Percentiles rank a stretch among this genome's conserved stretches.
Evolutionary conservation across 2,888 invertebrate species (phyloP).

Genomic region (Sarcophaga caerulescens): DNA sequence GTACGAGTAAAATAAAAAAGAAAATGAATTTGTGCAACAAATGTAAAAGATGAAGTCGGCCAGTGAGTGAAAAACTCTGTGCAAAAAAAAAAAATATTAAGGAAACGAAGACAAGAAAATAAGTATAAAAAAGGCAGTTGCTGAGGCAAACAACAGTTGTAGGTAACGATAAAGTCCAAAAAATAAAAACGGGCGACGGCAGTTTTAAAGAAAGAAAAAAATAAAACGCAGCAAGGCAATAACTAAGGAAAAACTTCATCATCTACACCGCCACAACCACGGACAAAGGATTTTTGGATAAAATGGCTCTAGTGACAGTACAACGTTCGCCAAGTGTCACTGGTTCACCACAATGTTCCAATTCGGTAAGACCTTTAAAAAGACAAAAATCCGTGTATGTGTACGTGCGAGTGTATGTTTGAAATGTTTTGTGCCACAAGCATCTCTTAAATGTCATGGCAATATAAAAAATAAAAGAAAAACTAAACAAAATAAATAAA

Average conservation of each 20-base stretch:
- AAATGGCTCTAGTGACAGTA: conserved; percentile 88
- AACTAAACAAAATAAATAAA: conserved; percentile 14
- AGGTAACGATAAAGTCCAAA: conserved; percentile 35
- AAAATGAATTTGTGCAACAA: conserved; percentile 70
- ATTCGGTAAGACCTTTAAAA: conserved; percentile 77
- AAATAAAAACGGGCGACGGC: conserved; percentile 36
- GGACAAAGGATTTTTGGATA: conserved; percentile 57
- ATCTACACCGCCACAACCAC: conserved; percentile 3
- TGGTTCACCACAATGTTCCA: conserved; percentile 83
- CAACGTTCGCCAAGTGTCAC: conserved; percentile 87
- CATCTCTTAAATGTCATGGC: conserved; percentile 59
- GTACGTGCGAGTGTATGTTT: conserved; percentile 10
- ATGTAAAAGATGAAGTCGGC: conserved; percentile 54
- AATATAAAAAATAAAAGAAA: conserved; percentile 18
- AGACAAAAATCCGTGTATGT: conserved; percentile 1
- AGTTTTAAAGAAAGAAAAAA: conserved; percentile 24
- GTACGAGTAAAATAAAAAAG: conserved; percentile 14
- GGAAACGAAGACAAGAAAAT: conserved; percentile 57
- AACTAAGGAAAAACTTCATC: conserved; percentile 4
- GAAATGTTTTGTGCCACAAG: conserved; percentile 21
- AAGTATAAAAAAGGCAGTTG: conserved; percentile 60
- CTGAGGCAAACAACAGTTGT: conserved; percentile 56
- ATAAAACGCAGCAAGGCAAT: conserved; percentile 20
- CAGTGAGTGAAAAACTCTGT: conserved; percentile 60
- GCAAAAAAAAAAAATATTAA: conserved; percentile 52